Evolutionary conservation across 2,113 vertebrate genomes (phyloP).

Genomic region (Corvus moneduloides): DNA sequence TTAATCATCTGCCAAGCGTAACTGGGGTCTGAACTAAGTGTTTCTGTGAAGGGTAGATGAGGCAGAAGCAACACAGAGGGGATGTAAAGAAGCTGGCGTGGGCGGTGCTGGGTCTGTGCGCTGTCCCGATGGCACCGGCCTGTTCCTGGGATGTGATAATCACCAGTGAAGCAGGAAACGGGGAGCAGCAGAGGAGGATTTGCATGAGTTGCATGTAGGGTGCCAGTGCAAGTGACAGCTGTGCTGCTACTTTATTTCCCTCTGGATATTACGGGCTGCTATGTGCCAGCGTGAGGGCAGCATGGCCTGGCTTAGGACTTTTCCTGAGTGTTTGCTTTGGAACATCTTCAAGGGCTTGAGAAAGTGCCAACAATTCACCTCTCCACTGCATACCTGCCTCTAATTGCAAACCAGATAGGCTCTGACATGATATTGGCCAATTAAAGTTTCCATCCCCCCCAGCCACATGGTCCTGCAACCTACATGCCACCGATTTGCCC

Average conservation of each 20-base stretch:
- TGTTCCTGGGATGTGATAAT: neutral
- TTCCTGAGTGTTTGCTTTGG: neutral
- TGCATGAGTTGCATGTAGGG: neutral
- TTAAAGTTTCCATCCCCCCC: neutral
- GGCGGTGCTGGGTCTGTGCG: accelerated
- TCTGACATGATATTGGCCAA: neutral
- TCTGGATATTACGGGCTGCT: neutral
- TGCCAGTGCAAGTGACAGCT: neutral
- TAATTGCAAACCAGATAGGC: neutral
- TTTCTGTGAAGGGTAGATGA: neutral
- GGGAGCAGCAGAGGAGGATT: neutral
- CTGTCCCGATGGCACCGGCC: accelerated
- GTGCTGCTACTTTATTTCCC: neutral
- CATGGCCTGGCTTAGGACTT: neutral
- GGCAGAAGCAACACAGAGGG: neutral
- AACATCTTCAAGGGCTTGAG: neutral
- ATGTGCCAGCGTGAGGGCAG: neutral
- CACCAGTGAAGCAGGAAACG: neutral
- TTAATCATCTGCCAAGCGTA: neutral
- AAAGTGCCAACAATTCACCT: neutral
- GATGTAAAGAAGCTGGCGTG: neutral
- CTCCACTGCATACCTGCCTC: neutral
- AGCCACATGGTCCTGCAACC: neutral
- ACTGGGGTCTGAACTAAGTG: neutral
- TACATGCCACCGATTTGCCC: neutral